phyloP scores from a whole-genome alignment of 1,140 invertebrate genomes.

The Procambarus virginalis region DNA sequence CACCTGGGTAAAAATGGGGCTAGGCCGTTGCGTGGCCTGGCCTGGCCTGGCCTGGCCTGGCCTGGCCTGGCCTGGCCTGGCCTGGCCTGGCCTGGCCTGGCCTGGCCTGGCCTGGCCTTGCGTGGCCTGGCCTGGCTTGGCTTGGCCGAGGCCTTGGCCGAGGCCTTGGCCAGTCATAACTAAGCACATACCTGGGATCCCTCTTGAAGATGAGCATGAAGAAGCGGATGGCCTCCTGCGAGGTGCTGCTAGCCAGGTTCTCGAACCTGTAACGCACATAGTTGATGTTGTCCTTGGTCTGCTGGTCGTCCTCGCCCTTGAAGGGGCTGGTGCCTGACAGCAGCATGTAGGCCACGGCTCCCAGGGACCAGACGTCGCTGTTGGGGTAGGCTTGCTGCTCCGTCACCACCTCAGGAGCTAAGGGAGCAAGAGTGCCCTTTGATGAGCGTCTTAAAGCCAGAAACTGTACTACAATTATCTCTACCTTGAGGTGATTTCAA shows the following conservation, averaged over 20 bases:
- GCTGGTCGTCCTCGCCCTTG: slow-evolving; percentile 85
- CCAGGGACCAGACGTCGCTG: slow-evolving; percentile 97
- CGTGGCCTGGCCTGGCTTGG: too few relatives aligned
- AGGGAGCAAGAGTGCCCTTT: slow-evolving; percentile 69
- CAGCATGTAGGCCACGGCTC: slow-evolving; percentile 93
- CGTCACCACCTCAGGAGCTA: slow-evolving; percentile 93
- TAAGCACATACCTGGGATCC: slow-evolving; percentile 84
- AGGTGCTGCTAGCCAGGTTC: slow-evolving; percentile 94
- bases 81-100: too few relatives aligned
- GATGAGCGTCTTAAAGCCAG: too few relatives aligned
- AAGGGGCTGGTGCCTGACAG: slow-evolving; percentile 96
- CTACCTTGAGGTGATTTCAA: too few relatives aligned
- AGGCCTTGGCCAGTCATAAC: too few relatives aligned
- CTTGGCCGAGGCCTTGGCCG: too few relatives aligned
- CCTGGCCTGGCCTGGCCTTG: too few relatives aligned
- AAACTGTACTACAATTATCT: too few relatives aligned
- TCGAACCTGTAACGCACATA: slow-evolving; percentile 96
- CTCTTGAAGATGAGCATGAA: slow-evolving; percentile 96
- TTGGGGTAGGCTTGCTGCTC: slow-evolving; percentile 89
- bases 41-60: too few relatives aligned
- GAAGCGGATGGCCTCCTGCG: slow-evolving; percentile 94
- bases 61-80: too few relatives aligned
- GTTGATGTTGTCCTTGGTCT: slow-evolving; percentile 92
- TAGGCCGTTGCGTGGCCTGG: too few relatives aligned
- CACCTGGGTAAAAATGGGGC: too few relatives aligned